These are phyloP conservation scores for Dendrocopos noguchii DNA, from an alignment of 2,113 vertebrate genomes.

Conservation along the genomic window DNA sequence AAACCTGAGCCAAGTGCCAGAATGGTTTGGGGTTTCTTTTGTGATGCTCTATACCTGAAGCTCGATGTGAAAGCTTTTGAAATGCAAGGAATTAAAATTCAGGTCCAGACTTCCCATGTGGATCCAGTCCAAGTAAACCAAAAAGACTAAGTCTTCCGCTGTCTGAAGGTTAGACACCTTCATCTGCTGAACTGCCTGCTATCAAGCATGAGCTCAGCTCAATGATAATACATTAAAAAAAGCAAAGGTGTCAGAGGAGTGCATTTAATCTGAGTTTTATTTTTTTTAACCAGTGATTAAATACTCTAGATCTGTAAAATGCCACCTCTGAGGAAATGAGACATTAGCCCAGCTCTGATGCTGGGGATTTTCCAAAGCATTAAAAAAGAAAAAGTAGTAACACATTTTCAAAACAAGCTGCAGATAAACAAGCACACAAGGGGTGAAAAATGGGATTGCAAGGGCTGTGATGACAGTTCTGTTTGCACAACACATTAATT, in stretches of 20 bases:
- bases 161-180: not conserved
- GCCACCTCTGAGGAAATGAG: not conserved
- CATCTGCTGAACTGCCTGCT: not conserved
- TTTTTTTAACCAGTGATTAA: not conserved
- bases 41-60: not conserved
- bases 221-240: not conserved
- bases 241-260: not conserved
- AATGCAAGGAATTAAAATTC: not conserved
- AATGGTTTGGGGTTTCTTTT: not conserved
- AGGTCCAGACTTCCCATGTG: not conserved
- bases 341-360: not conserved
- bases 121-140: not conserved
- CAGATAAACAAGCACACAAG: conserved; percentile 25
- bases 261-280: not conserved
- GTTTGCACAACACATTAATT: conserved; percentile 34
- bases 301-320: not conserved
- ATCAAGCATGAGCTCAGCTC: not conserved
- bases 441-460: conserved; percentile 46
- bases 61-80: not conserved
- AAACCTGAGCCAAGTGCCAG: not conserved
- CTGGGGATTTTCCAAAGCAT: not conserved
- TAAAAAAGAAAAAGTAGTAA: conserved; percentile 15
- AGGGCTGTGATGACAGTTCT: conserved; percentile 19
- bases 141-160: not conserved
- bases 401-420: conserved; percentile 13